Base-by-base conservation (phyloP, 2,113 vertebrate genomes). In the Sebastes schlegelii region DNA sequence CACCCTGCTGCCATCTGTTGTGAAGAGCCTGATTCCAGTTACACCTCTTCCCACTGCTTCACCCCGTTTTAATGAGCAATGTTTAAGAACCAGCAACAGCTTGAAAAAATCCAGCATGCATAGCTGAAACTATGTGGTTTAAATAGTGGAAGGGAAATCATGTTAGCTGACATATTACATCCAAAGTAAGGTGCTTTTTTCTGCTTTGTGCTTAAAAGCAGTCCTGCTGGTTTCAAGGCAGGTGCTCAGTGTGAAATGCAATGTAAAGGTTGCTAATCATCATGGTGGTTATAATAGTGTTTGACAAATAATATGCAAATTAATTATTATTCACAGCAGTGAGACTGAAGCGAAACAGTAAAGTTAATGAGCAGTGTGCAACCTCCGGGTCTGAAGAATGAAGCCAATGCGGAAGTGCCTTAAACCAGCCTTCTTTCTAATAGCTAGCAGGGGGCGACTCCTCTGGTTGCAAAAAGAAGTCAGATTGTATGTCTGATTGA, bases 1-100 rank as follows among this genome's bases (percentile, higher is more conserved):
- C 42, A 21, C 40, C 49, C 17, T 58, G 61, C 57, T 57, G 42
- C 57, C 57, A 70, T 70, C 65, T 82, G 43, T 66, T 64, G 23
- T 34, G 14, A 58, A 23, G 54, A 51, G 54, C 7, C 16, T 11
- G 42, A 34, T 46, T 55, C 60, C 77, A 46, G 13, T 10, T 45
- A 10, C 43, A 65, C 60, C 61, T 58, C 62, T 26, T 81, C 54
- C 19, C 52, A 19, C 43, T 13, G 77, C 60, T 26, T 57, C 40
- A 43, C 14, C 46, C 48, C 16, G 48, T 63, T 72, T 62, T 23
- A 71, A 79, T 23, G 57, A 79, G 57, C 68, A 48, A 72, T 43
- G 49, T 64, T 61, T 45, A 34, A 23, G 48, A 46, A 54, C 34
- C 40, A 23, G 34, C 5, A 57, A 62, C 57, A 45, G 77, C 58